These are phyloP conservation scores for Adelphocoris suturalis DNA, from an alignment of 2,888 invertebrate species.

Conservation along the genomic window DNA sequence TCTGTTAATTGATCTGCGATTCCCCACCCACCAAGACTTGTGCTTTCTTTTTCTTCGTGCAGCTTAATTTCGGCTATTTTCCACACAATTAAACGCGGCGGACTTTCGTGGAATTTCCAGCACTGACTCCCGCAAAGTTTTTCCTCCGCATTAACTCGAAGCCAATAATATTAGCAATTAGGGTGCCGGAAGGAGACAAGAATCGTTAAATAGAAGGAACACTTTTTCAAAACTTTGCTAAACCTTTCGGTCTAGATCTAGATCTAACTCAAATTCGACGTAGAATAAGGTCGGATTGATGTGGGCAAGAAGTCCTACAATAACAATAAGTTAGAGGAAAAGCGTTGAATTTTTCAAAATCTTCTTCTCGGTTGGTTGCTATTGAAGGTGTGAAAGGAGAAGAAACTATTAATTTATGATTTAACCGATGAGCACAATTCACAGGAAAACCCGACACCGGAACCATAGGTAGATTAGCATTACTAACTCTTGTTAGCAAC, in stretches of 20 bases:
- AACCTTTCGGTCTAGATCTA: neutral
- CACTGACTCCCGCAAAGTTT: slow-evolving; percentile 34
- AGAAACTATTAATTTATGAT: no score
- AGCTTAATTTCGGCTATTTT: slow-evolving; percentile 56
- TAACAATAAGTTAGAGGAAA: no score
- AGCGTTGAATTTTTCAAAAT: no score
- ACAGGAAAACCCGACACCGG: no score
- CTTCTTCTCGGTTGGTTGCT: no score
- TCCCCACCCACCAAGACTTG: slow-evolving; percentile 14
- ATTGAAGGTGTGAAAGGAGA: no score
- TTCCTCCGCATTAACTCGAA: slow-evolving; percentile 43
- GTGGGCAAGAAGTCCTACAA: no score
- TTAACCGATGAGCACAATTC: no score
- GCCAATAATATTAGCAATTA: slow-evolving; percentile 42
- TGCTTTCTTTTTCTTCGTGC: slow-evolving; percentile 23
- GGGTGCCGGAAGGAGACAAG: neutral
- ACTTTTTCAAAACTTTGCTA: slow-evolving; percentile 16
- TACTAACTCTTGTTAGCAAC: no score
- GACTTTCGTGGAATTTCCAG: neutral
- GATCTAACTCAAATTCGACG: neutral
- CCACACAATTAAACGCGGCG: slow-evolving; percentile 51
- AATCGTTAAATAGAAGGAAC: neutral
- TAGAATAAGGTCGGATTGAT: no score
- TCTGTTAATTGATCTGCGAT: slow-evolving; percentile 31
- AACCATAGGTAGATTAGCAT: no score